Percentiles rank a stretch among this genome's conserved stretches.
Evolutionary conservation across 2,797 vertebrate genomes (phyloP).

Genomic region (Gallinago nigripennis): DNA sequence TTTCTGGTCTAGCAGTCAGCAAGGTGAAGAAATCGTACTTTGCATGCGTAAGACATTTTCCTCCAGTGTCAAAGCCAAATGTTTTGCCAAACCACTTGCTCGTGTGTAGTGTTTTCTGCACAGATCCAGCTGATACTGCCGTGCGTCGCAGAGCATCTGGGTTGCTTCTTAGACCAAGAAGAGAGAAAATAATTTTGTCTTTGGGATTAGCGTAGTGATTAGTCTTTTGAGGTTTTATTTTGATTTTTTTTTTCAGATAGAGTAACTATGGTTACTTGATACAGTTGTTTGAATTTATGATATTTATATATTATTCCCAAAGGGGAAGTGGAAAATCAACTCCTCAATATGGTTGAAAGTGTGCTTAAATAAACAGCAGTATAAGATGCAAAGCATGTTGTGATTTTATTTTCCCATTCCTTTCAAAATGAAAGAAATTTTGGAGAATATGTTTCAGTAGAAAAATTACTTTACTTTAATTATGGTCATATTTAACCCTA

Average conservation of each 20-base stretch:
- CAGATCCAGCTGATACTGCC: background rate
- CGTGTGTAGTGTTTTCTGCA: background rate
- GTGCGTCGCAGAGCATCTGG: background rate
- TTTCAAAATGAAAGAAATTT: background rate
- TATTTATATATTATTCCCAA: background rate
- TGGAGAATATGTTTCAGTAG: background rate
- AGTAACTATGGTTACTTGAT: background rate
- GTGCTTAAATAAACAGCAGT: background rate
- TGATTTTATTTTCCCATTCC: background rate
- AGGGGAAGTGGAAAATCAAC: background rate
- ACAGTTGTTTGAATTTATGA: background rate
- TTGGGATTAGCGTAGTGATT: background rate
- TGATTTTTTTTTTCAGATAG: background rate
- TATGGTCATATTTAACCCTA: background rate
- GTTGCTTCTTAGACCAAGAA: background rate
- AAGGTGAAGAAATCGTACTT: background rate
- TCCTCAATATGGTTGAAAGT: background rate
- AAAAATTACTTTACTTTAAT: background rate
- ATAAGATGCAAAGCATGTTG: background rate
- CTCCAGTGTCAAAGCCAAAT: background rate
- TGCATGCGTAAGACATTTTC: background rate
- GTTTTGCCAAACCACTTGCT: background rate
- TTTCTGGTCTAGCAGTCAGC: conserved; percentile 14
- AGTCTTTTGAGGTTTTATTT: background rate
- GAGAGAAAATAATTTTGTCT: background rate